phyloP scores from a whole-genome alignment of 1,140 invertebrate species.

The Tetragnatha versicolor region DNA sequence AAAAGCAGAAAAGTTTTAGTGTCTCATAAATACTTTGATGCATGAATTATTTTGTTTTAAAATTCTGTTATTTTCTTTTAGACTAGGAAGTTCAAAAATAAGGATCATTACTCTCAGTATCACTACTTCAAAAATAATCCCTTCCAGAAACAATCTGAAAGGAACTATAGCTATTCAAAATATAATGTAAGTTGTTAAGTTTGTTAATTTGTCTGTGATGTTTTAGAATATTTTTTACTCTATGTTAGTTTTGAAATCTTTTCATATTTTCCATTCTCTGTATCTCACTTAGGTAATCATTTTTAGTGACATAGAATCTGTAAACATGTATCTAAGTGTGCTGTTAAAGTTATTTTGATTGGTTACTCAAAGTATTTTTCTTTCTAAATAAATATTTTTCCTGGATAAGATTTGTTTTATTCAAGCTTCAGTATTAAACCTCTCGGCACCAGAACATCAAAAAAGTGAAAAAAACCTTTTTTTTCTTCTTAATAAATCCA shows the following conservation, averaged over 20 bases:
- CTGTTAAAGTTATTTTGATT: too few relatives aligned
- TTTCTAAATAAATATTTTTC: not conserved
- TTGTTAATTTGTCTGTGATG: too few relatives aligned
- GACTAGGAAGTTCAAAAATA: slow-evolving; percentile 19
- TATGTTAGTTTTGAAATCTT: too few relatives aligned
- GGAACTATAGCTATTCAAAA: slow-evolving; percentile 20
- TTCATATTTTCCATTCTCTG: too few relatives aligned
- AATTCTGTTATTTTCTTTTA: not conserved
- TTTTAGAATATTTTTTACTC: too few relatives aligned
- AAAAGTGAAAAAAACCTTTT: too few relatives aligned
- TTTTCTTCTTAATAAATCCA: too few relatives aligned
- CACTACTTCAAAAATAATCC: slow-evolving; percentile 15
- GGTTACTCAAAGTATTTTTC: too few relatives aligned
- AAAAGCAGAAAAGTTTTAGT: not conserved
- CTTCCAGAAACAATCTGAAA: slow-evolving; percentile 36
- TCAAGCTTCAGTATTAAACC: not conserved
- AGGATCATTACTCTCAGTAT: not conserved
- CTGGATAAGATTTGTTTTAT: not conserved
- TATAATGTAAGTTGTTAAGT: slow-evolving; percentile 23
- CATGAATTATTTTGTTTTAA: not conserved
- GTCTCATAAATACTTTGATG: not conserved
- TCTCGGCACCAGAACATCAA: too few relatives aligned
- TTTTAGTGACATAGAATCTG: too few relatives aligned
- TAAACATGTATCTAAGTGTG: too few relatives aligned
- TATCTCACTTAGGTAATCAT: too few relatives aligned